phyloP scores from a whole-genome alignment of 1,140 invertebrate species.

The Sitobion miscanthi region DNA sequence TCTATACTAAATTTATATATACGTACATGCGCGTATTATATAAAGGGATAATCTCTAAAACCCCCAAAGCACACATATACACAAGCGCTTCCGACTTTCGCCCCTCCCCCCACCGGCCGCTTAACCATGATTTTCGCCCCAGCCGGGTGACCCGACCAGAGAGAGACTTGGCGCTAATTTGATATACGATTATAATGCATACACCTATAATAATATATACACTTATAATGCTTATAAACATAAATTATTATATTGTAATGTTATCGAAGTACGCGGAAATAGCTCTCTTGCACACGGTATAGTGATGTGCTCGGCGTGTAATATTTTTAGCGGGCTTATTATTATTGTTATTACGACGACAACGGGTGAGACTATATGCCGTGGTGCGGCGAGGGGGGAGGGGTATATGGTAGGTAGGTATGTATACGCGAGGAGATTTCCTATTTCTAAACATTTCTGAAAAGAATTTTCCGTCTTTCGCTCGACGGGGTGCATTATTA shows the following conservation, averaged over 20 bases:
- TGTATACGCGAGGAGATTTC: background rate
- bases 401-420: background rate
- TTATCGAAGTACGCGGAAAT: conserved; percentile 7
- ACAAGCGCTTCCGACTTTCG: background rate
- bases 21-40: background rate
- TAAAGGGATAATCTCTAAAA: conserved; percentile 41
- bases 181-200: conserved; percentile 27
- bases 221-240: background rate
- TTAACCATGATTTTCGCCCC: background rate
- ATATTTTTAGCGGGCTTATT: conserved; percentile 1
- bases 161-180: conserved; percentile 18
- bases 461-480: background rate
- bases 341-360: background rate
- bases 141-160: background rate
- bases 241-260: conserved; percentile 8
- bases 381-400: too few relatives aligned
- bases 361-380: background rate
- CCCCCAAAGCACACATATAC: background rate
- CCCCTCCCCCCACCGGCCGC: background rate
- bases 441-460: conserved; percentile 4
- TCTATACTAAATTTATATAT: background rate
- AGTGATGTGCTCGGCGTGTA: background rate
- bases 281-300: background rate
- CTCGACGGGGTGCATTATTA: background rate
- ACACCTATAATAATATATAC: background rate